These are phyloP conservation scores for Pangasius larnaudii DNA, from an alignment of 2,797 vertebrate genomes.

Conservation along the genomic window DNA sequence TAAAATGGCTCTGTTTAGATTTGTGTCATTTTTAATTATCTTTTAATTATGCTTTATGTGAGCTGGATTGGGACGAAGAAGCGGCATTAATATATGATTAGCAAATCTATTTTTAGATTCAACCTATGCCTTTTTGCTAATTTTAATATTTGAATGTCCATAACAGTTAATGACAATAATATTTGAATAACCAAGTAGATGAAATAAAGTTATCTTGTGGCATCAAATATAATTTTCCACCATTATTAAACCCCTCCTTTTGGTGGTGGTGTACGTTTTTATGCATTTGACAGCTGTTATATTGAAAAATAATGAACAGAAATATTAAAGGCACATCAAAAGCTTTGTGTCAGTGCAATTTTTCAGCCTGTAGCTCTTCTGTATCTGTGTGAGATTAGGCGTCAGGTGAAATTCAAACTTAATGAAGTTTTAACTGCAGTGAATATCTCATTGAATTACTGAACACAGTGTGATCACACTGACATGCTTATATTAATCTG, in stretches of 20 bases:
- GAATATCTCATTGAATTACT: neutral
- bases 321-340: neutral
- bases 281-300: neutral
- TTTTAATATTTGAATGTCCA: too few relatives aligned
- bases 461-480: neutral
- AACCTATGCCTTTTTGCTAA: neutral
- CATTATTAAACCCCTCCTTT: neutral
- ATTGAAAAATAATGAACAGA: neutral
- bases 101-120: neutral
- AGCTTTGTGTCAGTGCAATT: neutral
- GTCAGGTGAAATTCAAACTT: neutral
- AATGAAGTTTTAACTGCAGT: neutral
- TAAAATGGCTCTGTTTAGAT: conserved; percentile 8
- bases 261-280: neutral
- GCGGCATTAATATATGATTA: neutral
- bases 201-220: neutral
- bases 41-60: neutral
- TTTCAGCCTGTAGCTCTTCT: neutral
- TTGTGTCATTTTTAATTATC: conserved; percentile 1
- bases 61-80: neutral
- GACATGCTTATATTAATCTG: neutral
- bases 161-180: neutral
- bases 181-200: neutral
- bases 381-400: neutral
- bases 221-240: neutral